A percentile compares a stretch with the other conserved stretches of the same genome.
These are phyloP conservation scores for Falco concolor DNA, from an alignment of 2,797 vertebrate genomes.

Conservation along the genomic window DNA sequence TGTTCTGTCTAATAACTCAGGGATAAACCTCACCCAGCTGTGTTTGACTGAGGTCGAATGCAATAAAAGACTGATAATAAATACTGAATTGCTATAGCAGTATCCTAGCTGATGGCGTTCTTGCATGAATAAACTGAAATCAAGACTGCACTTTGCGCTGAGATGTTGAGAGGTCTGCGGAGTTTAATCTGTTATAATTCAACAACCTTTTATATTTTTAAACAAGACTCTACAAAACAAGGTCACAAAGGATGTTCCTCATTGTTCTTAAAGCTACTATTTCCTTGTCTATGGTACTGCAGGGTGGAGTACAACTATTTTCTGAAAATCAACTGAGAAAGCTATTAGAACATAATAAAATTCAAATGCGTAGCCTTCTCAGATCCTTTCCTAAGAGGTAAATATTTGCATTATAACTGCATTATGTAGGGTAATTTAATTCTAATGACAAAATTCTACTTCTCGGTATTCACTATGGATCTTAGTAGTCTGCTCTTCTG, in stretches of 20 bases:
- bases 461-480: background rate
- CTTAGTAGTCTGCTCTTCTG: background rate
- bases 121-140: background rate
- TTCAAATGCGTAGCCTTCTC: background rate
- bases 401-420: constrained; percentile 14
- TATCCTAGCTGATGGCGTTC: background rate
- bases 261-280: constrained; percentile 5
- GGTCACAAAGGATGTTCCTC: background rate
- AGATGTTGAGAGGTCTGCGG: background rate
- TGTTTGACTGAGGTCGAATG: constrained; percentile 26
- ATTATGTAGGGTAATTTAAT: background rate
- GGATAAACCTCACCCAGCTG: constrained; percentile 1
- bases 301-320: constrained; percentile 5
- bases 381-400: background rate
- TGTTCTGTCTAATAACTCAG: constrained; percentile 1
- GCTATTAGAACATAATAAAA: constrained; percentile 5
- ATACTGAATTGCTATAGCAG: background rate
- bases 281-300: background rate
- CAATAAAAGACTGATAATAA: constrained; percentile 11
- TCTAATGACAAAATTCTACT: background rate
- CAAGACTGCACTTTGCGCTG: background rate
- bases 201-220: background rate
- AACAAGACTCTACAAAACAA: background rate
- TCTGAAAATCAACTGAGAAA: background rate
- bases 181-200: background rate